These are phyloP conservation scores for Sesamia nonagrioides DNA, from an alignment of 1,140 invertebrate genomes.

Conservation along the genomic window DNA sequence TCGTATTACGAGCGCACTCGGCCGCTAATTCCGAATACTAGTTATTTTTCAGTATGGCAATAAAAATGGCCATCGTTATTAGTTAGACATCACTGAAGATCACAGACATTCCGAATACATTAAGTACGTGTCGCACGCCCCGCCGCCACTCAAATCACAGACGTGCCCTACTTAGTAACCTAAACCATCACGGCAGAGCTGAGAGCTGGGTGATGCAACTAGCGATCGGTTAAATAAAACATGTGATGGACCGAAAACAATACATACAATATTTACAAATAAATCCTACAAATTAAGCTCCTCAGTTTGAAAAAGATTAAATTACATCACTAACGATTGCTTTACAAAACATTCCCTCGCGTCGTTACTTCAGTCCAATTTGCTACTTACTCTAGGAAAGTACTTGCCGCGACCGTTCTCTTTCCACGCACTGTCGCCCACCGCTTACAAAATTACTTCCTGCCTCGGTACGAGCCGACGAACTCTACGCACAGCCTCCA, in stretches of 20 bases:
- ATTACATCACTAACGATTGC: slow-evolving; percentile 73
- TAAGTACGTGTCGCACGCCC: slow-evolving; percentile 54
- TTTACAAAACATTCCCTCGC: slow-evolving; percentile 58
- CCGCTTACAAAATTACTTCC: no score
- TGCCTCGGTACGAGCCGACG: no score
- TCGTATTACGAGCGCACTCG: slow-evolving; percentile 55
- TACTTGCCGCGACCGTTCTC: slow-evolving; percentile 5
- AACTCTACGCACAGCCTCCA: no score
- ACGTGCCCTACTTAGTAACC: not conserved
- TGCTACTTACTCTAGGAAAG: slow-evolving; percentile 60
- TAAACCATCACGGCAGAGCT: not conserved
- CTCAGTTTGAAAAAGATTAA: slow-evolving; percentile 76
- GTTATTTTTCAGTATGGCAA: slow-evolving; percentile 53
- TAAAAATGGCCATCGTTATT: slow-evolving; percentile 47
- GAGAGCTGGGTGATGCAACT: slow-evolving; percentile 41
- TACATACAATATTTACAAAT: slow-evolving; percentile 85
- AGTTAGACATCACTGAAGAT: slow-evolving; percentile 52
- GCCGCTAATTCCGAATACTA: slow-evolving; percentile 39
- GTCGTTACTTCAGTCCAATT: slow-evolving; percentile 61
- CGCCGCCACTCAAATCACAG: slow-evolving; percentile 13
- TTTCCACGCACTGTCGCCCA: slow-evolving; percentile 9
- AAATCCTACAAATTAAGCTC: slow-evolving; percentile 84
- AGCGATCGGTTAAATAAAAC: slow-evolving; percentile 54
- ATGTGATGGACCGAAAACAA: slow-evolving; percentile 73
- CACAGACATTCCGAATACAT: slow-evolving; percentile 64